A percentile compares a stretch with the other conserved stretches of the same genome.
These are phyloP conservation scores for Tenthredo livida DNA, from an alignment of 2,888 invertebrate genomes.

Conservation along the genomic window DNA sequence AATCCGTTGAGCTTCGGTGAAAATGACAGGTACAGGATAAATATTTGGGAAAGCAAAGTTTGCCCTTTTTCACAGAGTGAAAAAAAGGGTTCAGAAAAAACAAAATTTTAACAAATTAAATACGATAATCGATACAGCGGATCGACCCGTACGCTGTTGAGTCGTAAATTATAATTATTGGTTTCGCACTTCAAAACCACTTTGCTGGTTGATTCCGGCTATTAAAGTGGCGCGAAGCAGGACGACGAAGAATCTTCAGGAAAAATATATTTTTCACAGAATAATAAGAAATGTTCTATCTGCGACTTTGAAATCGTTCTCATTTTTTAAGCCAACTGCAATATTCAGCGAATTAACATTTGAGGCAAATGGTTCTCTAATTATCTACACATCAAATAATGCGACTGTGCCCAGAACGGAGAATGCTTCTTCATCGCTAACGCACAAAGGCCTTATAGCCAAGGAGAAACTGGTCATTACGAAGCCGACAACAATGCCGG, in stretches of 20 bases:
- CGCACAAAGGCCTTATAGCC: neutral
- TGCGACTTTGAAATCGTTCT: too few species aligned
- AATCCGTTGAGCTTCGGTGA: constrained; percentile 35
- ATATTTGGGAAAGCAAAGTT: constrained; percentile 35
- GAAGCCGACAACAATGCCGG: constrained; percentile 18
- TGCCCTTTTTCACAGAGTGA: neutral
- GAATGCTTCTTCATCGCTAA: neutral
- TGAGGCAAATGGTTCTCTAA: neutral
- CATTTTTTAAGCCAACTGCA: neutral
- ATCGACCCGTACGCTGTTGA: neutral
- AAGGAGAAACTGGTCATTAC: constrained; percentile 16
- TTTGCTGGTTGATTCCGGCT: neutral
- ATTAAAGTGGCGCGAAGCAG: neutral
- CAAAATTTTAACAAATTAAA: neutral
- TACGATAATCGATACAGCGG: neutral
- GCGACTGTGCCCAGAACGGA: neutral
- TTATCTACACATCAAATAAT: neutral
- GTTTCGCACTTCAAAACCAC: neutral
- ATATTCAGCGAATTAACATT: neutral
- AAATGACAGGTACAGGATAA: constrained; percentile 42
- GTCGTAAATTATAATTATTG: neutral
- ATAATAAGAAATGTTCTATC: neutral
- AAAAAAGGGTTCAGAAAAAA: neutral
- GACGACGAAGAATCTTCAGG: neutral
- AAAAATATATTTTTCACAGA: neutral